Conservation (phyloP, 2,888 invertebrate species). For the Drosophila eohydei region DNA sequence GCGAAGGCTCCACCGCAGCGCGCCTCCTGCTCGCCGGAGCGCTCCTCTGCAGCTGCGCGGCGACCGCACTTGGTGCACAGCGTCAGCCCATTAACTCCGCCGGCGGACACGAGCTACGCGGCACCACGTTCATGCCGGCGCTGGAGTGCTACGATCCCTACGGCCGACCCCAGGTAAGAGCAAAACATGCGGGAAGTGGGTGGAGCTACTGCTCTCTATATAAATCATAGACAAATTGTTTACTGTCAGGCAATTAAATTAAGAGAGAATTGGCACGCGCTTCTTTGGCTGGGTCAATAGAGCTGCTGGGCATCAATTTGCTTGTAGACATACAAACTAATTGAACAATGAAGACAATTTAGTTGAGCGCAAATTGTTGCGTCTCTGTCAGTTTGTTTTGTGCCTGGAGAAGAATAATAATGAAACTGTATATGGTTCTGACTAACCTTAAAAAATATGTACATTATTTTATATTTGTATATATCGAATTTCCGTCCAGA, state of each 20-base stretch:
- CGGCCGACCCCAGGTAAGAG: constrained; percentile 86
- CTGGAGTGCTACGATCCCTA: constrained; percentile 86
- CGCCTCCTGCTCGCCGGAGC: constrained; percentile 54
- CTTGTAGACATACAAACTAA: constrained; percentile 59
- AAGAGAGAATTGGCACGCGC: constrained; percentile 41
- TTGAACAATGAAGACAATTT: constrained; percentile 54
- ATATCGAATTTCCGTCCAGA: constrained; percentile 86
- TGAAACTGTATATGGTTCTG: not conserved
- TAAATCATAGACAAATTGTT: constrained; percentile 25
- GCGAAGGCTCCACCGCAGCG: constrained; percentile 68
- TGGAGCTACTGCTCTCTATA: not conserved
- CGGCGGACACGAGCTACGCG: constrained; percentile 70
- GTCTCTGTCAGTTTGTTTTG: not conserved
- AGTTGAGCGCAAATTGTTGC: constrained; percentile 7
- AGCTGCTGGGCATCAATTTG: constrained; percentile 53
- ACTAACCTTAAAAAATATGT: not conserved
- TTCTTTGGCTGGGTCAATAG: constrained; percentile 33
- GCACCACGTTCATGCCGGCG: constrained; percentile 83
- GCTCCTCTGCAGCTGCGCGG: constrained; percentile 58
- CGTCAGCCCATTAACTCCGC: constrained; percentile 67
- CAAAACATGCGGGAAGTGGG: too few relatives aligned
- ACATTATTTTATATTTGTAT: not conserved
- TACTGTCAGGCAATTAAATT: constrained; percentile 54
- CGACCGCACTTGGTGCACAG: constrained; percentile 47
- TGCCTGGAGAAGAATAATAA: not conserved